Percentiles rank a stretch among this genome's conserved stretches.
Conservation (phyloP, 2,888 invertebrate species). For the Miltochrista miniata region DNA sequence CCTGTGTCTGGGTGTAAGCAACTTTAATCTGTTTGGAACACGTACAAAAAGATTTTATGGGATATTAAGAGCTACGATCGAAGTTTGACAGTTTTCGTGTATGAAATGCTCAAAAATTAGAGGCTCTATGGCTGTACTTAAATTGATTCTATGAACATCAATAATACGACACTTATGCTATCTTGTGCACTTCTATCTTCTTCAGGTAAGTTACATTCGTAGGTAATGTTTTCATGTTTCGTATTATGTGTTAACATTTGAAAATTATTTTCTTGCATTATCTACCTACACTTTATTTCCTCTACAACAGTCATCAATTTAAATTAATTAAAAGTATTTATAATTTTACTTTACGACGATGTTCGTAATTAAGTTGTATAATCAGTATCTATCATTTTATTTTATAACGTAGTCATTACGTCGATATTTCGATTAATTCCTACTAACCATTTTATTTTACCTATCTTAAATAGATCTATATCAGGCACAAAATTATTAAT, state of each 20-base stretch:
- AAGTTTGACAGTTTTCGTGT: no score
- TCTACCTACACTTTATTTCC: no score
- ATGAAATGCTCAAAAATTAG: no score
- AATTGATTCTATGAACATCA: no score
- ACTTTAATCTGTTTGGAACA: constrained; percentile 76
- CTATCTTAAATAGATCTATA: neutral
- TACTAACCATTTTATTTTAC: constrained; percentile 2
- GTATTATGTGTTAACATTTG: no score
- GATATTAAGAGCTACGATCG: constrained; percentile 75
- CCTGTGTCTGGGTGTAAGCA: constrained; percentile 64
- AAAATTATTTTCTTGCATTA: no score
- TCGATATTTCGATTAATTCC: constrained; percentile 19
- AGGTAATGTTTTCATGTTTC: no score
- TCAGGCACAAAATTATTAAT: neutral
- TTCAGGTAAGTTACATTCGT: no score
- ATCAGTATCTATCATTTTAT: constrained; percentile 15
- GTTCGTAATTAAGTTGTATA: constrained; percentile 24
- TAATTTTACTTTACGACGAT: constrained; percentile 34
- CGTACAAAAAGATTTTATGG: constrained; percentile 73
- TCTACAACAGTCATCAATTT: no score
- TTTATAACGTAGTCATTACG: neutral
- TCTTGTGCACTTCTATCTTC: no score
- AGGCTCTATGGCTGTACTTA: constrained; percentile 40
- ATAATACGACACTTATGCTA: no score
- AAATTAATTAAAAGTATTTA: constrained; percentile 53